Conservation (phyloP, 2,113 vertebrate genomes). For the Tychaedon coryphoeus region DNA sequence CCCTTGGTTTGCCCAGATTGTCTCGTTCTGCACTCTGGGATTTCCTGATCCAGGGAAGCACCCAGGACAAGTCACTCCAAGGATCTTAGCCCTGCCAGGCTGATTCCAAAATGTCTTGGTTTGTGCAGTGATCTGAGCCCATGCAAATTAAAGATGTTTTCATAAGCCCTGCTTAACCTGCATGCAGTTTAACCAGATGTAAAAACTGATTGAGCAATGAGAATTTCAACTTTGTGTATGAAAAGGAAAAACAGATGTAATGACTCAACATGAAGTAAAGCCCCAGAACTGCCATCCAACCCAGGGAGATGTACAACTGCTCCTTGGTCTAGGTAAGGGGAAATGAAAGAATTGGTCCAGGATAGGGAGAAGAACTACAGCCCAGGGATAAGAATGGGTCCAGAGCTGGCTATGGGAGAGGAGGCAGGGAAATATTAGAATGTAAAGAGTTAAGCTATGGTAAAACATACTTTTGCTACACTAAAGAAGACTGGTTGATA, state of each 20-base stretch:
- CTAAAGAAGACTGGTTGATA: slow-evolving; percentile 92
- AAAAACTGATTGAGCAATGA: background rate
- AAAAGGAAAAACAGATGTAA: background rate
- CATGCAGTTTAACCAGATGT: background rate
- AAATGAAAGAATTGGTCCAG: background rate
- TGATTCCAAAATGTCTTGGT: background rate
- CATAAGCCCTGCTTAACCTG: background rate
- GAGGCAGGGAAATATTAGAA: slow-evolving; percentile 56
- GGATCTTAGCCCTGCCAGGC: background rate
- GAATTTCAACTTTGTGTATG: background rate
- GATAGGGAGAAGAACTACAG: background rate
- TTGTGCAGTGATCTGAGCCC: background rate
- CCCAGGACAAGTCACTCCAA: background rate
- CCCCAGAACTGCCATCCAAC: background rate
- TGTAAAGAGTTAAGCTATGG: slow-evolving; percentile 83
- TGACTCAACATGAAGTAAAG: background rate
- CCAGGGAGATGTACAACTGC: fast-evolving
- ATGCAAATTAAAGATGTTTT: background rate
- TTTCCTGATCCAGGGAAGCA: background rate
- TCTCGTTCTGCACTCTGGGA: background rate
- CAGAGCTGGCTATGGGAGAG: slow-evolving; percentile 3
- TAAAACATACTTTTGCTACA: slow-evolving; percentile 85
- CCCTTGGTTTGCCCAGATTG: background rate
- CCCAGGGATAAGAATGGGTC: background rate
- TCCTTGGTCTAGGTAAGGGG: background rate